These are phyloP conservation scores for Leucophenga varia DNA, from an alignment of 1,140 invertebrate species.

Conservation along the genomic window DNA sequence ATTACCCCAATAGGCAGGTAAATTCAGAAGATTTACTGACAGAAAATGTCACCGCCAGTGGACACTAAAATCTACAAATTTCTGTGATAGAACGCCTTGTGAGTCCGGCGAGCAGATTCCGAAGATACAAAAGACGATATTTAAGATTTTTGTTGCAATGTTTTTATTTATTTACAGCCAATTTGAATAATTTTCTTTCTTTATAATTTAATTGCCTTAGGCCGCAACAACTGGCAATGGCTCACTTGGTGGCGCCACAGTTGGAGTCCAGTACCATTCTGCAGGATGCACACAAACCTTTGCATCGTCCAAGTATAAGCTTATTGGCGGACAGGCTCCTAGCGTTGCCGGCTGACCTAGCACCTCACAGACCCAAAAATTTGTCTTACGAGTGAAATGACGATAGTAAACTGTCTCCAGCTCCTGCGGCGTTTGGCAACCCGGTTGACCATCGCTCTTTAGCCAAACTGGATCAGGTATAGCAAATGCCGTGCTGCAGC, in stretches of 20 bases:
- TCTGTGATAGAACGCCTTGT: too few species aligned
- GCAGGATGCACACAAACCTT: constrained; percentile 28
- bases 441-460: constrained; percentile 40
- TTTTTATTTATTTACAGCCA: neutral
- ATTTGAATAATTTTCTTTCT: neutral
- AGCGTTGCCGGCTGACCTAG: constrained; percentile 22
- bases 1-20: too few species aligned
- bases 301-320: constrained; percentile 19
- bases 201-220: neutral
- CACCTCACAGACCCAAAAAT: constrained; percentile 29
- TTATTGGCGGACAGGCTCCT: constrained; percentile 6
- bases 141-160: neutral
- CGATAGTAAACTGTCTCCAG: constrained; percentile 18
- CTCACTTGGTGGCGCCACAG: constrained; percentile 29
- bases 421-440: constrained; percentile 37
- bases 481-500: too few species aligned
- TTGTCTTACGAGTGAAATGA: constrained; percentile 30
- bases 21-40: too few species aligned
- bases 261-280: constrained; percentile 34
- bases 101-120: too few species aligned
- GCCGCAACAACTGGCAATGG: constrained; percentile 9
- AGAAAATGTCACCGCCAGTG: too few species aligned
- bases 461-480: too few species aligned
- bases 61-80: too few species aligned
- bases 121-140: neutral